A percentile compares a stretch with the other conserved stretches of the same genome.
Conservation (phyloP, 37 sponge, comb jelly and placozoan species). For the Spongia lamella region DNA sequence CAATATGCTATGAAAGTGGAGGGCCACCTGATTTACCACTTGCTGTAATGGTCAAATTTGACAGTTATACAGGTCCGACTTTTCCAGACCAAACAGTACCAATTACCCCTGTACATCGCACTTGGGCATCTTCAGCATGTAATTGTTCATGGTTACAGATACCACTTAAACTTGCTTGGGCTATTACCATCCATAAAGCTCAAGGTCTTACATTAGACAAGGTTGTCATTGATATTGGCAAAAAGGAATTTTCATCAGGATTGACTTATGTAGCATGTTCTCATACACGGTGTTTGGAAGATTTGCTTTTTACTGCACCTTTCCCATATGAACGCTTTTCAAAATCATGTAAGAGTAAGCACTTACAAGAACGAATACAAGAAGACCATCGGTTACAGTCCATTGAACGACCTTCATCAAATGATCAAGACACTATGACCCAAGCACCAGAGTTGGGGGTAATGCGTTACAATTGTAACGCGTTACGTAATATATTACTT, state of each 20-base stretch:
- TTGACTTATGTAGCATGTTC: conserved; percentile 40
- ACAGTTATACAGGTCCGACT: conserved; percentile 51
- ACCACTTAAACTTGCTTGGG: conserved; percentile 46
- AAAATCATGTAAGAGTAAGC: no score
- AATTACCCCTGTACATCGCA: conserved; percentile 27
- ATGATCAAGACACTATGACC: no score
- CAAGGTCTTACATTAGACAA: conserved; percentile 37
- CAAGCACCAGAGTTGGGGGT: no score
- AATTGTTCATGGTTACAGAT: conserved; percentile 19
- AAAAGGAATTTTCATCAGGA: conserved; percentile 17
- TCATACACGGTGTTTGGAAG: neutral
- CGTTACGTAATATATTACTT: no score
- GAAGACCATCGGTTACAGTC: no score
- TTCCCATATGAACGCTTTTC: no score
- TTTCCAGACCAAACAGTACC: conserved; percentile 36
- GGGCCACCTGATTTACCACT: conserved; percentile 37
- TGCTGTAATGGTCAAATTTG: conserved; percentile 42
- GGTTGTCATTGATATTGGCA: conserved; percentile 42
- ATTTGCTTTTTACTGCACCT: neutral
- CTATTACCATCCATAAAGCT: conserved; percentile 31
- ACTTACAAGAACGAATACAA: no score
- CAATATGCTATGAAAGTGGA: conserved; percentile 31
- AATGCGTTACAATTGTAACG: no score
- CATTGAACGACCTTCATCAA: no score
- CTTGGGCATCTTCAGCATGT: conserved; percentile 2